Percentiles rank a stretch among this genome's conserved stretches.
phyloP scores from a whole-genome alignment of 2,888 invertebrate genomes.

The Scotopteryx bipunctaria region DNA sequence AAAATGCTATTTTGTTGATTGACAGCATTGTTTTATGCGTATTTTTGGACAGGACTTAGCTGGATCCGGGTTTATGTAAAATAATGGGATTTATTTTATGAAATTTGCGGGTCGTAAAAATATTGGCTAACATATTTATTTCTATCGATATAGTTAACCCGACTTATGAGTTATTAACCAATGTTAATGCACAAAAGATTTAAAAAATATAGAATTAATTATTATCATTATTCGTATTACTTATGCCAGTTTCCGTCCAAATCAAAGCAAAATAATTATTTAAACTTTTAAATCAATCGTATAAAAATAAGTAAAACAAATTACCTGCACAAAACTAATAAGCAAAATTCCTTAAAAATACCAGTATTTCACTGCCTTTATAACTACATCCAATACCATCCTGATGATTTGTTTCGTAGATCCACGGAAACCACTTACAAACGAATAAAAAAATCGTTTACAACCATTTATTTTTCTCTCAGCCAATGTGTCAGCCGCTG shows the following conservation, averaged over 20 bases:
- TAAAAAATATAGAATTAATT: too few relatives aligned
- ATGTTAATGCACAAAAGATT: too few relatives aligned
- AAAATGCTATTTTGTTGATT: conserved; percentile 30
- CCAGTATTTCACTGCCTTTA: background rate
- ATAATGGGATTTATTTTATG: too few relatives aligned
- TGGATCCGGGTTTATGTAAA: conserved; percentile 21
- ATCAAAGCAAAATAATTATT: too few relatives aligned
- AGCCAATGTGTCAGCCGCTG: conserved; percentile 11
- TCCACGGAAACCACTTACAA: background rate
- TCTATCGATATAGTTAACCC: too few relatives aligned
- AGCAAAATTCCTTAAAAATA: too few relatives aligned
- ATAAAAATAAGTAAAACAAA: too few relatives aligned
- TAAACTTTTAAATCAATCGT: too few relatives aligned
- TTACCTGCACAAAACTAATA: too few relatives aligned
- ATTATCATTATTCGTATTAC: too few relatives aligned
- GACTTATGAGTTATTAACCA: too few relatives aligned
- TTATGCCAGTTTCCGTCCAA: too few relatives aligned
- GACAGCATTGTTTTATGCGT: conserved; percentile 34
- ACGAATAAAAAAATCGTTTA: conserved; percentile 5
- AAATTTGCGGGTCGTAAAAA: background rate
- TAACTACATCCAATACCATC: background rate
- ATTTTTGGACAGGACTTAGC: conserved; percentile 26
- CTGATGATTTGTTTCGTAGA: conserved; percentile 7
- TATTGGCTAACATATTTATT: background rate
- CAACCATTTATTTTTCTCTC: conserved; percentile 6